A percentile compares a stretch with the other conserved stretches of the same genome.
phyloP scores from a whole-genome alignment of 2,888 invertebrate genomes.

The Aphelenchoides bicaudatus region DNA sequence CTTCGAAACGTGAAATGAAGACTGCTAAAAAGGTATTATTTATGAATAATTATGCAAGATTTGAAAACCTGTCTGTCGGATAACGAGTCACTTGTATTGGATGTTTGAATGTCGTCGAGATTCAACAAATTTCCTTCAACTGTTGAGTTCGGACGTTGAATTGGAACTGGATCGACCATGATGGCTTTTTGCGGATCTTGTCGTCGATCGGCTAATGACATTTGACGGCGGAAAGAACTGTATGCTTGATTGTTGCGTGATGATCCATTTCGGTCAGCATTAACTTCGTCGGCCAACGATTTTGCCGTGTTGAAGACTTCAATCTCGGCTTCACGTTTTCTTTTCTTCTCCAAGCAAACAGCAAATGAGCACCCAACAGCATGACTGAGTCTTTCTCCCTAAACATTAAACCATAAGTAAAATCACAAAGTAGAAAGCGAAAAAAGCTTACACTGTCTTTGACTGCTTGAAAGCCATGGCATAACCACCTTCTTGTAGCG shows the following conservation, averaged over 20 bases:
- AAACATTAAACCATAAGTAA: slow-evolving; percentile 27
- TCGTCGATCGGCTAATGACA: slow-evolving; percentile 51
- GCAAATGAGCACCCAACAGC: slow-evolving; percentile 99
- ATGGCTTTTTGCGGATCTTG: slow-evolving; percentile 56
- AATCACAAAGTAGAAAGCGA: background rate
- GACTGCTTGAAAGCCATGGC: slow-evolving; percentile 89
- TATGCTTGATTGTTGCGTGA: slow-evolving; percentile 45
- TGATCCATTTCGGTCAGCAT: slow-evolving; percentile 6
- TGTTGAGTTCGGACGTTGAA: slow-evolving; percentile 14
- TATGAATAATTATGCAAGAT: background rate
- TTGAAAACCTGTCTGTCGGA: no score
- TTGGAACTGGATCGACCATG: slow-evolving; percentile 27
- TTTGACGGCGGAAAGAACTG: slow-evolving; percentile 48
- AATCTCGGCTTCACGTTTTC: slow-evolving; percentile 88
- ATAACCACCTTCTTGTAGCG: slow-evolving; percentile 98
- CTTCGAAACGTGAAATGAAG: slow-evolving; percentile 11
- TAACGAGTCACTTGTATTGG: no score
- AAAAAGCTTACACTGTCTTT: slow-evolving; percentile 28
- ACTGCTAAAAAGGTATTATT: slow-evolving; percentile 12
- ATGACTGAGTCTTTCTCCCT: slow-evolving; percentile 94
- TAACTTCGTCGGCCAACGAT: slow-evolving; percentile 21
- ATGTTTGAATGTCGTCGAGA: slow-evolving; percentile 81
- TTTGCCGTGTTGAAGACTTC: slow-evolving; percentile 35
- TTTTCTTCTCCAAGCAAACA: slow-evolving; percentile 93
- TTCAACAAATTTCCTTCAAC: no score